Evolutionary conservation across 2,888 invertebrate genomes (phyloP).

Genomic region (Aethes cnicana): DNA sequence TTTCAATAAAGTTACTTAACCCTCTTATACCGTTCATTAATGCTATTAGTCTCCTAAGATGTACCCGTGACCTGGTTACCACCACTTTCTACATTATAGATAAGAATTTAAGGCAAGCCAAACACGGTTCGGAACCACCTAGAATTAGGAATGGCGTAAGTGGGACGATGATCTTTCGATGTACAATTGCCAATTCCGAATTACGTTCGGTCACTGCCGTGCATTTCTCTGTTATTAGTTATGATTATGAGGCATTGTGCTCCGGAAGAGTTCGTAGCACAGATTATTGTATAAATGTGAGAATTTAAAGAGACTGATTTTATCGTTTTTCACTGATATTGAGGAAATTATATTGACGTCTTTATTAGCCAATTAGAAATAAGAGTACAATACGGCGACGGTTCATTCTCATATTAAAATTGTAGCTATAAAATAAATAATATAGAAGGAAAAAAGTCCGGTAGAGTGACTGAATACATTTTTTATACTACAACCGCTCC

Average conservation of each 20-base stretch:
- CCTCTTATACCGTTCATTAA: constrained; percentile 20
- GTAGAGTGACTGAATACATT: too few species aligned
- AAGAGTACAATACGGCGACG: too few species aligned
- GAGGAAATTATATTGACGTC: too few species aligned
- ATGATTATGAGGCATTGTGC: background rate
- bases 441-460: too few species aligned
- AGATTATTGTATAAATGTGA: background rate
- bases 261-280: background rate
- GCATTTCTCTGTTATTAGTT: background rate
- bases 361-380: too few species aligned
- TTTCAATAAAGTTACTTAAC: constrained; percentile 4
- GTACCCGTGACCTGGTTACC: constrained; percentile 24
- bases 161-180: constrained; percentile 42
- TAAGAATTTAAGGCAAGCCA: constrained; percentile 63
- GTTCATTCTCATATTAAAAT: too few species aligned
- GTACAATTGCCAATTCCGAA: constrained; percentile 18
- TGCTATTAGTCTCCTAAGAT: constrained; percentile 25
- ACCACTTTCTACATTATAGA: constrained; percentile 52
- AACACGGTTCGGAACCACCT: constrained; percentile 49
- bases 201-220: constrained; percentile 2
- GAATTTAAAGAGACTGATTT: too few species aligned
- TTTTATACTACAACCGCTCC: too few species aligned
- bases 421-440: too few species aligned
- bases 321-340: too few species aligned
- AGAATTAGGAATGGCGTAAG: constrained; percentile 62